phyloP scores from a whole-genome alignment of 1,140 invertebrate genomes.

The Pseudomyrmex dendroicus region DNA sequence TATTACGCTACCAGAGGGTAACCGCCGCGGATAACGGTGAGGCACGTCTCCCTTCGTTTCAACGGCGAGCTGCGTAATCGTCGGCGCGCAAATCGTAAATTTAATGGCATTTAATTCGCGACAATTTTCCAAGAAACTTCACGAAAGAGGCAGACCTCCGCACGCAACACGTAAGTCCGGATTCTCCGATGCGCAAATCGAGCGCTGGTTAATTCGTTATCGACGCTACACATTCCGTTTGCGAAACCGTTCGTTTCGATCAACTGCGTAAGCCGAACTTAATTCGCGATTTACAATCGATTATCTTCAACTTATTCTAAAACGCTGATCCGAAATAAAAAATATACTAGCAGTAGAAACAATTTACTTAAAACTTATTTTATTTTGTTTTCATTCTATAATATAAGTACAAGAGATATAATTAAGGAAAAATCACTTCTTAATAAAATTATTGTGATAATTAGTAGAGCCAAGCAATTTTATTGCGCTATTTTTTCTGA shows the following conservation, averaged over 20 bases:
- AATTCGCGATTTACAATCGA: background rate
- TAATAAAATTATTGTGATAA: constrained; percentile 13
- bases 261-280: background rate
- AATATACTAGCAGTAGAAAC: background rate
- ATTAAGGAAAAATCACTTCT: background rate
- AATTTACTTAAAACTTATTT: no score
- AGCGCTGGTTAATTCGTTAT: constrained; percentile 43
- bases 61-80: constrained; percentile 71
- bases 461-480: constrained; percentile 16
- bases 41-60: constrained; percentile 58
- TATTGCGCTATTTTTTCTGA: constrained; percentile 39
- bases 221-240: constrained; percentile 6
- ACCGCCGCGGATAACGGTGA: constrained; percentile 59
- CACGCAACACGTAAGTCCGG: constrained; percentile 53
- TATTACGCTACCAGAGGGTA: constrained; percentile 73
- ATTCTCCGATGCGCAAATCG: constrained; percentile 20
- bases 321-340: background rate
- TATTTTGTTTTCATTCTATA: background rate
- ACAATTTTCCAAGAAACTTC: constrained; percentile 75
- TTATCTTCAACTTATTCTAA: background rate
- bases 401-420: background rate
- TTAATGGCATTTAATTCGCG: constrained; percentile 81
- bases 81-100: constrained; percentile 77
- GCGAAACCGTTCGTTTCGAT: constrained; percentile 35
- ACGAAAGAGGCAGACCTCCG: constrained; percentile 23